Evolutionary conservation across 2,797 vertebrate species (phyloP).

Genomic region (Tenualosa ilisha): DNA sequence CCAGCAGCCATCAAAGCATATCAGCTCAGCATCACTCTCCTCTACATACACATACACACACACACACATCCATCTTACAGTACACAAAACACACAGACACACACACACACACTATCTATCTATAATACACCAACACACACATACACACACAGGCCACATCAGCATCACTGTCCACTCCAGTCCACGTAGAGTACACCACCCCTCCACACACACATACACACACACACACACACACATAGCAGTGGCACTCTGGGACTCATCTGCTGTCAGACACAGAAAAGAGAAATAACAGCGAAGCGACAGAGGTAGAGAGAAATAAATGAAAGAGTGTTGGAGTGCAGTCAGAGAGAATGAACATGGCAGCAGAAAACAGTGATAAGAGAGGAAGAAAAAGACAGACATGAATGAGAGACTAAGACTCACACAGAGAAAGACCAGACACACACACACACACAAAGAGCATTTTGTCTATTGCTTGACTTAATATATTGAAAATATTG

Average conservation of each 20-base stretch:
- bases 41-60: background rate
- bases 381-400: background rate
- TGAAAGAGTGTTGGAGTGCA: background rate
- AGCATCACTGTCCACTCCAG: too few relatives aligned
- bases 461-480: too few relatives aligned
- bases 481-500: too few relatives aligned
- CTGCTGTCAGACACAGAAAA: background rate
- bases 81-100: too few relatives aligned
- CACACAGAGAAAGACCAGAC: background rate
- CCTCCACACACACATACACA: slow-evolving; percentile 2
- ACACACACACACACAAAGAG: too few relatives aligned
- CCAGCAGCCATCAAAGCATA: background rate
- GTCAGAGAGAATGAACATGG: background rate
- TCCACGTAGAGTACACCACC: too few relatives aligned
- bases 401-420: background rate
- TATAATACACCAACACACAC: too few relatives aligned
- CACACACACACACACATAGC: background rate
- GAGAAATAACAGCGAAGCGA: background rate
- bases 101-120: too few relatives aligned
- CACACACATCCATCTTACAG: too few relatives aligned
- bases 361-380: background rate
- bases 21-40: background rate
- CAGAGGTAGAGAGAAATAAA: background rate
- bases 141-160: too few relatives aligned
- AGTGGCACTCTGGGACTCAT: slow-evolving; percentile 8